Conservation (phyloP, 1,140 invertebrate genomes). For the Meloidogyne floridensis region DNA sequence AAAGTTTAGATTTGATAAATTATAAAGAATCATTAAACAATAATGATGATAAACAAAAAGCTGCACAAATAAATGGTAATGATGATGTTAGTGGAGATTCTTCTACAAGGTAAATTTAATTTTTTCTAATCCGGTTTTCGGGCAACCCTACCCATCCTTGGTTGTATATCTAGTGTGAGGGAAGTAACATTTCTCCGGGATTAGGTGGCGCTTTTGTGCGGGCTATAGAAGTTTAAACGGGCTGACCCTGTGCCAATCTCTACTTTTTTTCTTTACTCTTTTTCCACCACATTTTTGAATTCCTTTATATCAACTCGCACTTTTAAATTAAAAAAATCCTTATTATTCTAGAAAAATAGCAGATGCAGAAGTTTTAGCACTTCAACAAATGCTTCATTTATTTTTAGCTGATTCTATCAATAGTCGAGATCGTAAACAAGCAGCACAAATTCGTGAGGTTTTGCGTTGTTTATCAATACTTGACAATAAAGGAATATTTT, state of each 20-base stretch:
- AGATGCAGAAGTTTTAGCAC: slow-evolving; percentile 41
- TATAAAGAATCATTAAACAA: not conserved
- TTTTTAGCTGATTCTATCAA: slow-evolving; percentile 86
- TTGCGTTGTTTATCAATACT: slow-evolving; percentile 79
- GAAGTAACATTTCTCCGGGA: too few relatives aligned
- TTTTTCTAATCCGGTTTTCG: too few relatives aligned
- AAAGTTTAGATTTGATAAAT: slow-evolving; percentile 17
- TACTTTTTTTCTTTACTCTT: too few relatives aligned
- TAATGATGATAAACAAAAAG: too few relatives aligned
- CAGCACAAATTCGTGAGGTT: slow-evolving; percentile 85
- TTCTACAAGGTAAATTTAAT: slow-evolving; percentile 11
- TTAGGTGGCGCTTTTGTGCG: too few relatives aligned
- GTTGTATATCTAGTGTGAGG: too few relatives aligned
- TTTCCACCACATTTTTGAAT: too few relatives aligned
- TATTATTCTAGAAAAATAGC: slow-evolving; percentile 26
- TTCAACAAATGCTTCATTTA: slow-evolving; percentile 67
- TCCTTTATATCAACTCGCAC: too few relatives aligned
- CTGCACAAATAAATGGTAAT: not conserved
- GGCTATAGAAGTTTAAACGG: too few relatives aligned
- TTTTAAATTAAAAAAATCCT: too few relatives aligned
- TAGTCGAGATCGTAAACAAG: slow-evolving; percentile 77
- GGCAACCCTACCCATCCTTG: too few relatives aligned
- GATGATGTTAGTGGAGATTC: not conserved
- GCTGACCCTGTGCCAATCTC: too few relatives aligned
- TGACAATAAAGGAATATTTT: slow-evolving; percentile 76